Evolutionary conservation across 2,113 vertebrate species (phyloP).

Genomic region (Petrocephalus microphthalmus): DNA sequence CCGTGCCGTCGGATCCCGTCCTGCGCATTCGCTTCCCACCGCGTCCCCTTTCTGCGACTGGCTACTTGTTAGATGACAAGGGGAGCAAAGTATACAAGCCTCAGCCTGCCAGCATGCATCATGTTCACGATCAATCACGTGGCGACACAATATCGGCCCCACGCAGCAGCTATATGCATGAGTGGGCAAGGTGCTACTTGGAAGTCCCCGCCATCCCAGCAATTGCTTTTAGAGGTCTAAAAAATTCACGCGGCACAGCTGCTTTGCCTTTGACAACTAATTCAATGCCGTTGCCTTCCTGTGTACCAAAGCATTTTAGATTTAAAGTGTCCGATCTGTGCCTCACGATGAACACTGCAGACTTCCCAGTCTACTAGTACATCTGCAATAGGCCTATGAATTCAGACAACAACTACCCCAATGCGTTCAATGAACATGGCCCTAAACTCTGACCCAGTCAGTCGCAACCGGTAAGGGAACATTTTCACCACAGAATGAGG

Average conservation of each 20-base stretch:
- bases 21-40: background rate
- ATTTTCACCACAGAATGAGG: background rate
- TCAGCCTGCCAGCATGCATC: background rate
- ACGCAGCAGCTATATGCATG: background rate
- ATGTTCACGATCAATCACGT: slow-evolving; percentile 7
- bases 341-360: background rate
- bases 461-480: background rate
- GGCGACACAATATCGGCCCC: background rate
- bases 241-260: background rate
- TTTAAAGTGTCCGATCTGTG: background rate
- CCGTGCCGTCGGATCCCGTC: background rate
- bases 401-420: background rate
- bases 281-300: background rate
- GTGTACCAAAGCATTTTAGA: background rate
- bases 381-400: background rate
- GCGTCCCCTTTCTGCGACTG: background rate
- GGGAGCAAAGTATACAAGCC: background rate
- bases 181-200: background rate
- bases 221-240: background rate
- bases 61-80: background rate
- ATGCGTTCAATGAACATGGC: background rate
- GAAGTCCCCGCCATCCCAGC: background rate
- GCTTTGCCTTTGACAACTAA: background rate
- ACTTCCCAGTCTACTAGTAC: no score
- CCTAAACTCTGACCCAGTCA: background rate